Percentiles rank a stretch among this genome's conserved stretches.
These are phyloP conservation scores for Cheilosia impressa DNA, from an alignment of 2,888 invertebrate genomes.

Conservation along the genomic window DNA sequence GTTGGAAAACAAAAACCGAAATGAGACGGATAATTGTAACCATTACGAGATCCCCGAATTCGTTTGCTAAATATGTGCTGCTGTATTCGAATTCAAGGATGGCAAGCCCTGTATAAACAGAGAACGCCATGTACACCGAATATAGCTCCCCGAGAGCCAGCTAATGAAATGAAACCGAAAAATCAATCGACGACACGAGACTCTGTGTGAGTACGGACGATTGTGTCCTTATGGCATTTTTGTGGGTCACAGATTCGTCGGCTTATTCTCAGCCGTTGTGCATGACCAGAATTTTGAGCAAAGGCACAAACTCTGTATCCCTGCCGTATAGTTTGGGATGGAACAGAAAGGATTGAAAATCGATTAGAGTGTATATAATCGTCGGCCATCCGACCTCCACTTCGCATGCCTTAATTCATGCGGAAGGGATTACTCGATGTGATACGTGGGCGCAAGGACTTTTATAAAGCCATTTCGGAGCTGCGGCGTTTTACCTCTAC, in stretches of 20 bases:
- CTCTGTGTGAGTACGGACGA: background rate
- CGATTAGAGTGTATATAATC: conserved; percentile 46
- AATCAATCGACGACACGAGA: conserved; percentile 50
- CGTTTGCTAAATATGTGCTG: conserved; percentile 37
- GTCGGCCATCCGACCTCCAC: background rate
- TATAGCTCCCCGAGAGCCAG: background rate
- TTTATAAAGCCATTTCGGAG: conserved; percentile 18
- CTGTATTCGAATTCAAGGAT: conserved; percentile 15
- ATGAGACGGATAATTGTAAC: conserved; percentile 51
- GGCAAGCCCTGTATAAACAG: conserved; percentile 14
- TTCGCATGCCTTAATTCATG: conserved; percentile 11
- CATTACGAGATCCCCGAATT: conserved; percentile 51
- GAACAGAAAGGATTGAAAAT: conserved; percentile 60
- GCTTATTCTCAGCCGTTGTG: conserved; percentile 53
- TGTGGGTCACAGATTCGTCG: conserved; percentile 58
- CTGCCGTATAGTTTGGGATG: no score
- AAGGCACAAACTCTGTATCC: background rate
- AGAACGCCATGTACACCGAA: conserved; percentile 11
- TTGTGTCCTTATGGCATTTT: conserved; percentile 49
- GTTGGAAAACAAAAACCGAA: conserved; percentile 12
- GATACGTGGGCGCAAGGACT: conserved; percentile 26
- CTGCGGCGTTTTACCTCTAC: background rate
- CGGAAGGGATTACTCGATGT: conserved; percentile 37
- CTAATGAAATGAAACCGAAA: conserved; percentile 64
- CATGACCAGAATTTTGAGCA: conserved; percentile 54